Percentiles rank a stretch among this genome's conserved stretches.
phyloP scores from a whole-genome alignment of 2,113 vertebrate genomes.

The Syngnathoides biaculeatus region DNA sequence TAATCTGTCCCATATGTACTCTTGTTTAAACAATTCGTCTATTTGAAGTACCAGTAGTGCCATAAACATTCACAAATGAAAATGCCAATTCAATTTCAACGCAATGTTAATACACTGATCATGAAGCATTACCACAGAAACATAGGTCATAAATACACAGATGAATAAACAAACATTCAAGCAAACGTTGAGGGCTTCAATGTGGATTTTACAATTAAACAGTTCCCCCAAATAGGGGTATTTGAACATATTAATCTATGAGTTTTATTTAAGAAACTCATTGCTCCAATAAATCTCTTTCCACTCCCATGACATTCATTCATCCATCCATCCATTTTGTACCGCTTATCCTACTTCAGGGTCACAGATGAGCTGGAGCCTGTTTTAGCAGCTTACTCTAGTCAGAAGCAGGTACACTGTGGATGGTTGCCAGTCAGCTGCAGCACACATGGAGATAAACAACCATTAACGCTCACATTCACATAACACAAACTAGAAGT shows the following conservation, averaged over 20 bases:
- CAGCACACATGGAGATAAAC: not conserved
- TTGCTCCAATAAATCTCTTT: not conserved
- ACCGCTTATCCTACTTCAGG: not conserved
- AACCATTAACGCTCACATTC: not conserved
- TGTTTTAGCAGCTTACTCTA: not conserved
- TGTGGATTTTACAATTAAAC: not conserved
- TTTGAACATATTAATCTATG: not conserved
- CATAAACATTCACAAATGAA: conserved; percentile 22
- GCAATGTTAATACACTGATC: conserved; percentile 1
- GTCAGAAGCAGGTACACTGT: not conserved
- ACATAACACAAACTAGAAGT: not conserved
- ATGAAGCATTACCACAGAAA: conserved; percentile 2
- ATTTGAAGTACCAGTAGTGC: conserved; percentile 25
- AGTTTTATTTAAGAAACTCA: not conserved
- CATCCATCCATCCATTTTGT: not conserved
- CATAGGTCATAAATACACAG: not conserved
- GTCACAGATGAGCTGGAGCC: not conserved
- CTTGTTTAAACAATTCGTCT: conserved; percentile 34
- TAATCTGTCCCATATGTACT: conserved; percentile 62
- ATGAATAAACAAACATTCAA: too few relatives aligned
- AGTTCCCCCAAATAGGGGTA: not conserved
- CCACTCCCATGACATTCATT: not conserved
- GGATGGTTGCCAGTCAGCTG: too few relatives aligned
- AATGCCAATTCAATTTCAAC: conserved; percentile 10
- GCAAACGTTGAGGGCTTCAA: too few relatives aligned